Percentiles rank a stretch among this genome's conserved stretches.
phyloP scores from a whole-genome alignment of 1,140 invertebrate genomes.

The Arion vulgaris region DNA sequence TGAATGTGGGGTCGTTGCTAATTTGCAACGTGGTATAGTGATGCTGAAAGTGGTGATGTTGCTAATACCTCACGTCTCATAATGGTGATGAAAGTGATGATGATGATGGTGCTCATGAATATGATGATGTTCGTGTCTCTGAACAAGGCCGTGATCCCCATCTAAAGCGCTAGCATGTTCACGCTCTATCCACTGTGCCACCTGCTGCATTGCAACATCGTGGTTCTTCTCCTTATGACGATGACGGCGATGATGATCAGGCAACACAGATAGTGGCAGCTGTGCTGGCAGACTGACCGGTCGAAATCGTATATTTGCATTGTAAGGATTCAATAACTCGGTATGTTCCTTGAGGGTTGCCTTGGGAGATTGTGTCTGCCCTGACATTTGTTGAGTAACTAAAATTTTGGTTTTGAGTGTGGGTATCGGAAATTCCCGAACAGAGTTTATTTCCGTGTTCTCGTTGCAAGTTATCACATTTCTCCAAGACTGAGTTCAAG shows the following conservation, averaged over 20 bases:
- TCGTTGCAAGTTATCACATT: slow-evolving; percentile 48
- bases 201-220: slow-evolving; percentile 80
- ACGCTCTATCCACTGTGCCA: slow-evolving; percentile 74
- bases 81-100: slow-evolving; percentile 84
- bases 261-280: slow-evolving; percentile 61
- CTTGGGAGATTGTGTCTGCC: background rate
- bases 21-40: too few relatives aligned
- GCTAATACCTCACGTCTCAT: slow-evolving; percentile 56
- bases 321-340: slow-evolving; percentile 32
- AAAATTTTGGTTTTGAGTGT: slow-evolving; percentile 62
- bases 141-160: slow-evolving; percentile 62
- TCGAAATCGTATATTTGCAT: slow-evolving; percentile 52
- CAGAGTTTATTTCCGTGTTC: slow-evolving; percentile 36
- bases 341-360: background rate
- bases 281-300: slow-evolving; percentile 62
- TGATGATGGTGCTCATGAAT: slow-evolving; percentile 88
- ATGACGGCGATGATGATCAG: slow-evolving; percentile 76
- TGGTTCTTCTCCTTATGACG: slow-evolving; percentile 82
- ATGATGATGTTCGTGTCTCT: slow-evolving; percentile 78
- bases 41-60: too few relatives aligned
- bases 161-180: slow-evolving; percentile 66
- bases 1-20: too few relatives aligned
- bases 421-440: slow-evolving; percentile 22
- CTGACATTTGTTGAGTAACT: slow-evolving; percentile 56
- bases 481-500: background rate